Conservation (phyloP, 2,113 vertebrate genomes). For the Macaca mulatta region DNA sequence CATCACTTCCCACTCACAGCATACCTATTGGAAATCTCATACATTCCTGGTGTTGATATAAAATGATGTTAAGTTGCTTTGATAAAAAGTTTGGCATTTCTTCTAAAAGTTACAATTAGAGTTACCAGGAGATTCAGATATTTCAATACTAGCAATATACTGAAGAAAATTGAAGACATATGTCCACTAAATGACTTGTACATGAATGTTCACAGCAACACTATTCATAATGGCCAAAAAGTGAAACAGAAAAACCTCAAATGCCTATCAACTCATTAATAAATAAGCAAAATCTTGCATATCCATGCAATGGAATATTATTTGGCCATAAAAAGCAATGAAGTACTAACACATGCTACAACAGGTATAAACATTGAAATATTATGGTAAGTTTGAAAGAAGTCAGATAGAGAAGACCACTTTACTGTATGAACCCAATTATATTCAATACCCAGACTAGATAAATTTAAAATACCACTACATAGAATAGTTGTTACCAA, state of each 20-base stretch:
- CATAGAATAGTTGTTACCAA: not conserved
- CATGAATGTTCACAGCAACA: not conserved
- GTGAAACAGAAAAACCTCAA: not conserved
- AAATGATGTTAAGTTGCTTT: not conserved
- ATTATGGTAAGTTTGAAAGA: not conserved
- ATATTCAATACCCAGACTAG: not conserved
- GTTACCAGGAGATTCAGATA: not conserved
- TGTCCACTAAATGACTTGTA: not conserved
- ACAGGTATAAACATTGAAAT: not conserved
- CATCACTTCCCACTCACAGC: not conserved
- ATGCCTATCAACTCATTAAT: not conserved
- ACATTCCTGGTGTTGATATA: not conserved
- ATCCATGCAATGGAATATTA: not conserved
- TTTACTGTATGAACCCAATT: not conserved
- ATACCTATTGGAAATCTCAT: not conserved
- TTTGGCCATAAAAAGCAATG: not conserved
- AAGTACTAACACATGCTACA: not conserved
- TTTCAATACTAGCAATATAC: not conserved
- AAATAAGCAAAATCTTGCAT: not conserved
- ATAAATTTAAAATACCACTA: not conserved
- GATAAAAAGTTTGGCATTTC: not conserved
- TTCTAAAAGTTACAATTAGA: not conserved
- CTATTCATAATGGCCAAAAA: not conserved
- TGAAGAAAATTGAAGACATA: not conserved
- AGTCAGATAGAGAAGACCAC: not conserved